These are phyloP conservation scores for Apodemia duryi DNA, from an alignment of 2,888 invertebrate genomes.

Conservation along the genomic window DNA sequence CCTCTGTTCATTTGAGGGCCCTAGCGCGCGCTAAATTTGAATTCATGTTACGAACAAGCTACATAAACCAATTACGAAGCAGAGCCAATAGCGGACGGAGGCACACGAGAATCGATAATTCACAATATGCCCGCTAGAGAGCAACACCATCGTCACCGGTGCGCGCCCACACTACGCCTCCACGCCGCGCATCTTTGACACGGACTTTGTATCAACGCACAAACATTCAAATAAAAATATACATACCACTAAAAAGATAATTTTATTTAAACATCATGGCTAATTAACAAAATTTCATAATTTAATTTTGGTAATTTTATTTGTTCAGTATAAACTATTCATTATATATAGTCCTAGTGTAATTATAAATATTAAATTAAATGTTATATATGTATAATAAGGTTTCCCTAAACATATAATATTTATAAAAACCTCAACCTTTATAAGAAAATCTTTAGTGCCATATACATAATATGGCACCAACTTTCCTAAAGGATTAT, in stretches of 20 bases:
- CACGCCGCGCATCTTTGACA: slow-evolving; percentile 67
- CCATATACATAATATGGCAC: no score
- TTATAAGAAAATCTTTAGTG: background rate
- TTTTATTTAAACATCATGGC: no score
- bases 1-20: slow-evolving; percentile 55
- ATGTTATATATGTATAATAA: no score
- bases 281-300: no score
- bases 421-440: background rate
- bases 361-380: no score
- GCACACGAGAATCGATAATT: slow-evolving; percentile 73
- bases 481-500: no score
- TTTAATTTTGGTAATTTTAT: no score
- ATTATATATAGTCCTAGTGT: no score
- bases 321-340: no score
- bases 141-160: slow-evolving; percentile 59
- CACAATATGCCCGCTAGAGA: slow-evolving; percentile 76
- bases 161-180: slow-evolving; percentile 74
- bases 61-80: slow-evolving; percentile 74
- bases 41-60: slow-evolving; percentile 73
- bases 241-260: no score
- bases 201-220: slow-evolving; percentile 56
- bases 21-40: slow-evolving; percentile 74
- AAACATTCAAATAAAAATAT: no score
- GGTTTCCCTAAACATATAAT: background rate
- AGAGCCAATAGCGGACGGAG: slow-evolving; percentile 67